Percentiles rank a stretch among this genome's conserved stretches.
These are phyloP conservation scores for Orthosia cruda DNA, from an alignment of 2,888 invertebrate genomes.

Conservation along the genomic window DNA sequence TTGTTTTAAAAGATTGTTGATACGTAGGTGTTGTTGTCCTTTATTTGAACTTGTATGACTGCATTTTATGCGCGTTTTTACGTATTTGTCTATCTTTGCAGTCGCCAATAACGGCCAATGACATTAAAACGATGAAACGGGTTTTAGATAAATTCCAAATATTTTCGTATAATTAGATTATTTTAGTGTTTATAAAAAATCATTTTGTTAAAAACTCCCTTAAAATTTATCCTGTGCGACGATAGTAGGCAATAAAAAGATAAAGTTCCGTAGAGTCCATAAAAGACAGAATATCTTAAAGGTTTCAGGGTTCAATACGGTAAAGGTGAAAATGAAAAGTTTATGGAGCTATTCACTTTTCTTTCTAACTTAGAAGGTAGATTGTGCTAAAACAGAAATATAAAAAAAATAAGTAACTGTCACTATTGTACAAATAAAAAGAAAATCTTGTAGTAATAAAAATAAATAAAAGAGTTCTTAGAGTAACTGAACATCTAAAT, in stretches of 20 bases:
- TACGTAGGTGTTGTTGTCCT: conserved; percentile 30
- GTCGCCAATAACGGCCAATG: conserved; percentile 26
- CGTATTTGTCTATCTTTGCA: background rate
- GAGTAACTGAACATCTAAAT: background rate
- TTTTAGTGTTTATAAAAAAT: conserved; percentile 1
- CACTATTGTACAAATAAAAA: background rate
- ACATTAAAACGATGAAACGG: conserved; percentile 4
- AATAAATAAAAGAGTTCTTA: background rate
- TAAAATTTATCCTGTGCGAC: conserved; percentile 24
- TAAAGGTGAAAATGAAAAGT: conserved; percentile 51
- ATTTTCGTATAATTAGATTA: background rate
- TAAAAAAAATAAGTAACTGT: background rate
- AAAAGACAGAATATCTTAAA: conserved; percentile 47
- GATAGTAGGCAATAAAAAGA: conserved; percentile 51
- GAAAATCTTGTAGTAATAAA: background rate
- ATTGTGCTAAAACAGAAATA: background rate
- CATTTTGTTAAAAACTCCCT: conserved; percentile 16
- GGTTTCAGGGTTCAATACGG: conserved; percentile 28
- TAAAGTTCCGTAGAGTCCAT: conserved; percentile 35
- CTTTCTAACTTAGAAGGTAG: conserved; percentile 1
- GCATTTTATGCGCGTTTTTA: conserved; percentile 1
- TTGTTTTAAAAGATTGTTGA: conserved; percentile 9
- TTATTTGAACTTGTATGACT: conserved; percentile 39
- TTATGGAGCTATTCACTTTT: conserved; percentile 35
- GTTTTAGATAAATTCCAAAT: conserved; percentile 1